Evolutionary conservation across 2,797 vertebrate genomes (phyloP).

Genomic region (Crotalus adamanteus): DNA sequence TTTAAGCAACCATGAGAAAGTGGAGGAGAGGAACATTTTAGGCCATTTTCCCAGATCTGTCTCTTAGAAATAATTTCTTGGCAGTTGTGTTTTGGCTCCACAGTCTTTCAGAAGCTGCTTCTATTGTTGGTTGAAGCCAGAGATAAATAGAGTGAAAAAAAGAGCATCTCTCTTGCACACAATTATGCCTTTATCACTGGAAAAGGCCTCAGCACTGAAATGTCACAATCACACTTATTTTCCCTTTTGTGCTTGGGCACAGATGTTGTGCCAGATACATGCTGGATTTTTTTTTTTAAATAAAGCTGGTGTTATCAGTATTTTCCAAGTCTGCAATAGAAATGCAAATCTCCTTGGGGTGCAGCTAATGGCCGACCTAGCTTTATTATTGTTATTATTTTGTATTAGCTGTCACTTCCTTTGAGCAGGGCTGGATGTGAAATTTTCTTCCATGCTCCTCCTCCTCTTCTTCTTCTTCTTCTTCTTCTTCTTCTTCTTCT

Average conservation of each 20-base stretch:
- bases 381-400: not conserved
- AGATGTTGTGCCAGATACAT: conserved; percentile 65
- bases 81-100: not conserved
- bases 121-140: not conserved
- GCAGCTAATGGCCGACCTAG: conserved; percentile 17
- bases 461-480: not conserved
- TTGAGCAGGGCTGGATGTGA: not conserved
- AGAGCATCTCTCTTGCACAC: not conserved
- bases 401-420: conserved; percentile 45
- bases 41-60: conserved; percentile 8
- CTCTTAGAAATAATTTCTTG: conserved; percentile 25
- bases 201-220: conserved; percentile 13
- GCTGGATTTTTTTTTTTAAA: conserved; percentile 51
- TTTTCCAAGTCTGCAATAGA: conserved; percentile 60
- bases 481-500: too few relatives aligned
- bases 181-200: conserved; percentile 24
- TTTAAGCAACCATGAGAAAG: not conserved
- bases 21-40: not conserved
- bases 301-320: conserved; percentile 58
- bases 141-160: conserved; percentile 13
- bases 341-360: conserved; percentile 60
- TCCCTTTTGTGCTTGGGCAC: conserved; percentile 48
- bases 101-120: not conserved
- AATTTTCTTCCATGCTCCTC: not conserved
- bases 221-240: conserved; percentile 28